These are phyloP conservation scores for Diaprepes abbreviatus DNA, from an alignment of 2,888 invertebrate species.

Conservation along the genomic window DNA sequence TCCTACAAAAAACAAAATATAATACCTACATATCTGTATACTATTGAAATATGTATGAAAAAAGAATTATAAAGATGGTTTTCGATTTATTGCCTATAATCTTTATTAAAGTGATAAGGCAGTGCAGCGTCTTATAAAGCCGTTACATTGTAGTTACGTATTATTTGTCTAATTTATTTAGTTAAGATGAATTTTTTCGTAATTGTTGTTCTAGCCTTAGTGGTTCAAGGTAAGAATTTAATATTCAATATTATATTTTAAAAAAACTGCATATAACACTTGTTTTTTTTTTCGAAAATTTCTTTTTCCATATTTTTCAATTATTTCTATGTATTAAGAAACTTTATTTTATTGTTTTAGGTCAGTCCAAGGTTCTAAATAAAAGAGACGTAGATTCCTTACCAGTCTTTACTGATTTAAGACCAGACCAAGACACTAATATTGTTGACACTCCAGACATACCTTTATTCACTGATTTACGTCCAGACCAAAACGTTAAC, in stretches of 20 bases:
- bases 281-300: not conserved
- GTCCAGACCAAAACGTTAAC: conserved; percentile 1
- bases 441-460: not conserved
- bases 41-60: no score
- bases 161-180: not conserved
- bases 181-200: conserved; percentile 21
- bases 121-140: not conserved
- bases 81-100: not conserved
- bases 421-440: not conserved
- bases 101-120: not conserved
- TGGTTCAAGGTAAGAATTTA: conserved; percentile 37
- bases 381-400: not conserved
- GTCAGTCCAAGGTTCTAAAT: not conserved
- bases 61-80: no score
- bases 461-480: conserved; percentile 12
- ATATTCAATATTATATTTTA: no score
- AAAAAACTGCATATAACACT: no score
- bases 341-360: conserved; percentile 7
- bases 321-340: not conserved
- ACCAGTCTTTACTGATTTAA: not conserved
- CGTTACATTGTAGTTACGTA: not conserved
- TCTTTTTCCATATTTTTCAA: not conserved
- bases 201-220: conserved; percentile 36
- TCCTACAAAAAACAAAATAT: no score
- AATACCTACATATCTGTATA: no score